These are phyloP conservation scores for Agonum fuliginosum DNA, from an alignment of 2,888 invertebrate genomes.

Conservation along the genomic window DNA sequence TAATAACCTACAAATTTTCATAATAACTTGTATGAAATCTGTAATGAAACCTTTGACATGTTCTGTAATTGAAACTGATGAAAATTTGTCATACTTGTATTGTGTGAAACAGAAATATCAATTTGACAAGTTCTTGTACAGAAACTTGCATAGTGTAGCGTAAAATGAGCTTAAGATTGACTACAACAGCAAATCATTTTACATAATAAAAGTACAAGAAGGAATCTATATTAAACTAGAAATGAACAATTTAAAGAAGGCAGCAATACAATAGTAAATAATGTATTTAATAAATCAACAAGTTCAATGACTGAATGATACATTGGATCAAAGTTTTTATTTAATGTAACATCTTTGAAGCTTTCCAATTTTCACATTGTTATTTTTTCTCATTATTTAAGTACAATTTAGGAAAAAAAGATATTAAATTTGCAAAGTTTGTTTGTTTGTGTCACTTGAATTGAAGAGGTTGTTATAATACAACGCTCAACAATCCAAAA, in stretches of 20 bases:
- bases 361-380: slow-evolving; percentile 29
- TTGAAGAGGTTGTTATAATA: slow-evolving; percentile 33
- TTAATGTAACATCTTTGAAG: slow-evolving; percentile 3
- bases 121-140: too few relatives aligned
- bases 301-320: neutral
- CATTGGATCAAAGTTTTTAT: neutral
- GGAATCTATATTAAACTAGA: too few relatives aligned
- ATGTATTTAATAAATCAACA: neutral
- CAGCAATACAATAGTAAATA: neutral
- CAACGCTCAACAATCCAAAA: slow-evolving; percentile 11
- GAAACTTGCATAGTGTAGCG: too few relatives aligned
- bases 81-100: too few relatives aligned
- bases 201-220: too few relatives aligned
- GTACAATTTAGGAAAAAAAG: slow-evolving; percentile 12
- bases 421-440: slow-evolving; percentile 48
- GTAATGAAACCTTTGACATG: too few relatives aligned
- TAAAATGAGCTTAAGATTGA: too few relatives aligned
- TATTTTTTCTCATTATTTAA: slow-evolving; percentile 49
- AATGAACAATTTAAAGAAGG: neutral
- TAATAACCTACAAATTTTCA: too few relatives aligned
- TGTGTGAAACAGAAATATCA: too few relatives aligned
- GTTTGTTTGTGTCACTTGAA: slow-evolving; percentile 17
- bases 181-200: too few relatives aligned
- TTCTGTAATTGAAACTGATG: too few relatives aligned
- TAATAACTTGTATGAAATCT: too few relatives aligned